These are phyloP conservation scores for Diplodus sargus DNA, from an alignment of 2,797 vertebrate genomes.

Conservation along the genomic window DNA sequence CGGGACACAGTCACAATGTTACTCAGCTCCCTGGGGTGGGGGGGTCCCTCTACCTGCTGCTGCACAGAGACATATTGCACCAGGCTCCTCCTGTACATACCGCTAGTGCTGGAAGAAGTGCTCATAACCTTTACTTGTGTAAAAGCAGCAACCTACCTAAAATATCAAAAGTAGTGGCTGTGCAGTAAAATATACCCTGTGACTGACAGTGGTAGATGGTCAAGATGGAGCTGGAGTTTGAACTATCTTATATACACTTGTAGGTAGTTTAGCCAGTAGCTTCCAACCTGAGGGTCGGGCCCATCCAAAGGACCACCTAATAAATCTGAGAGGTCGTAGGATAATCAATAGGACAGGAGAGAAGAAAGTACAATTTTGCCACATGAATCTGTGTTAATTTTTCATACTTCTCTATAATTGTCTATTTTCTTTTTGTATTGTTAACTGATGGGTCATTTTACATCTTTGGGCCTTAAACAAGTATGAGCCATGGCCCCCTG, in stretches of 20 bases:
- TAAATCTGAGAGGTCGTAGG: background rate
- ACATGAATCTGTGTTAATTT: background rate
- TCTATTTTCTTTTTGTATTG: no score
- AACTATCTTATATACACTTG: background rate
- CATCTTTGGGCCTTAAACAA: background rate
- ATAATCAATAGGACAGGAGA: background rate
- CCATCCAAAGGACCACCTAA: no score
- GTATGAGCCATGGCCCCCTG: no score
- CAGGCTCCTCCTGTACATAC: slow-evolving; percentile 50
- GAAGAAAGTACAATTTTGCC: background rate
- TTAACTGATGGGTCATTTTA: background rate
- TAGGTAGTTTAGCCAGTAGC: background rate
- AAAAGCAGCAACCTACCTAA: background rate
- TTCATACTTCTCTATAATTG: background rate
- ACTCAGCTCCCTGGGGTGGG: slow-evolving; percentile 59
- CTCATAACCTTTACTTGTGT: no score
- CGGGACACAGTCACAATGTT: slow-evolving; percentile 64
- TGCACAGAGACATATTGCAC: slow-evolving; percentile 61
- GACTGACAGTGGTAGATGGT: background rate
- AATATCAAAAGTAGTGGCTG: background rate
- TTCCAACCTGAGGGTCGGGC: background rate
- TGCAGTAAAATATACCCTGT: background rate
- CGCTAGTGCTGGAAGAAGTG: background rate
- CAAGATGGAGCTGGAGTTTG: background rate
- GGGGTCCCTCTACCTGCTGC: slow-evolving; percentile 57